Evolutionary conservation across 2,888 invertebrate genomes (phyloP).

Genomic region (Scaptomyza parva): DNA sequence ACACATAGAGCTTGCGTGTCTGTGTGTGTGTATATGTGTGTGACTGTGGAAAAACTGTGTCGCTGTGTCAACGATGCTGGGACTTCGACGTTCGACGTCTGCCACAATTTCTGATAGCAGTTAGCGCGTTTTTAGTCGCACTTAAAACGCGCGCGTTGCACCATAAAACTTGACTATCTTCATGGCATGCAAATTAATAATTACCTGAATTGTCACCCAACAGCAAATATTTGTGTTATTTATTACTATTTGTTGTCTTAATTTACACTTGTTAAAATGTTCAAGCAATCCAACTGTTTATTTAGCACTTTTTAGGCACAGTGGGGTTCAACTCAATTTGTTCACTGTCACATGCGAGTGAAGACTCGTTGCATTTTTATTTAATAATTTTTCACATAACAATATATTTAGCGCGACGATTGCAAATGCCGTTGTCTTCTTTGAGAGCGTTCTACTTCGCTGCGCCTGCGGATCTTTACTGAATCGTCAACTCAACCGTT

Average conservation of each 20-base stretch:
- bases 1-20: constrained; percentile 9
- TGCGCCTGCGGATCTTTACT: constrained; percentile 81
- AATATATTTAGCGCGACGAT: constrained; percentile 34
- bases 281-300: constrained; percentile 24
- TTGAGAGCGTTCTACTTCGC: constrained; percentile 69
- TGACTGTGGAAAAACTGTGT: constrained; percentile 72
- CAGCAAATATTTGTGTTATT: constrained; percentile 5
- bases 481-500: constrained; percentile 75
- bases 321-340: constrained; percentile 26
- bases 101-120: constrained; percentile 38
- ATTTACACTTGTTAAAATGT: constrained; percentile 3
- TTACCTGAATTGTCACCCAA: constrained; percentile 40
- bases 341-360: constrained; percentile 34
- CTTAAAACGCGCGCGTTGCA: constrained; percentile 43
- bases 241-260: constrained; percentile 11
- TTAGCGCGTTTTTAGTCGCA: constrained; percentile 51
- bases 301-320: constrained; percentile 36
- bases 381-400: constrained; percentile 45
- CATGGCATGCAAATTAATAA: constrained; percentile 3
- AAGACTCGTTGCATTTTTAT: constrained; percentile 38
- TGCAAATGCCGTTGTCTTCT: constrained; percentile 28
- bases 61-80: constrained; percentile 71
- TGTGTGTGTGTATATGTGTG: constrained; percentile 30
- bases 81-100: constrained; percentile 35
- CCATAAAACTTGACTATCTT: constrained; percentile 29